Evolutionary conservation across 1,140 invertebrate species (phyloP).

Genomic region (Pseudomyrmex flavicornis): DNA sequence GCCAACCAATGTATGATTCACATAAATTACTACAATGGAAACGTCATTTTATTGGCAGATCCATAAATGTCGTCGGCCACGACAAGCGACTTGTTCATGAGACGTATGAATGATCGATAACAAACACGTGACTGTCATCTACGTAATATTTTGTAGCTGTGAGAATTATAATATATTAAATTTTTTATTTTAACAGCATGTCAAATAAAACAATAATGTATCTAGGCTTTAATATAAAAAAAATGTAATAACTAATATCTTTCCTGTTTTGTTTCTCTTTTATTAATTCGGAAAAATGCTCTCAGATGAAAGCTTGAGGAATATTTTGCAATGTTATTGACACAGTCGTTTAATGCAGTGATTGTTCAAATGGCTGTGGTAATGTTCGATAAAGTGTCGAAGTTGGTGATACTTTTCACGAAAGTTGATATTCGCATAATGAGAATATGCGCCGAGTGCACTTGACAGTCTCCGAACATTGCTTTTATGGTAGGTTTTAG

Average conservation of each 20-base stretch:
- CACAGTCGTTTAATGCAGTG: constrained; percentile 39
- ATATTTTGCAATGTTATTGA: constrained; percentile 2
- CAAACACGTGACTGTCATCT: not conserved
- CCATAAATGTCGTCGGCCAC: constrained; percentile 7
- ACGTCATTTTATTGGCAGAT: not conserved
- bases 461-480: constrained; percentile 2
- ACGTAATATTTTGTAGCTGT: not conserved
- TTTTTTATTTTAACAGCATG: not conserved
- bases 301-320: constrained; percentile 11
- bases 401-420: constrained; percentile 40
- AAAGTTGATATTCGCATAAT: constrained; percentile 44
- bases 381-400: constrained; percentile 44
- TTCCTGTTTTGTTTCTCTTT: not conserved
- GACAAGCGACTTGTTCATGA: not conserved
- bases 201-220: too few species aligned
- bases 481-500: not conserved
- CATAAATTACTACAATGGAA: constrained; percentile 8
- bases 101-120: constrained; percentile 27
- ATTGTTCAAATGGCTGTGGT: constrained; percentile 14
- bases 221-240: too few species aligned
- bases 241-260: too few species aligned
- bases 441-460: constrained; percentile 23
- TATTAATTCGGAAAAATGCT: not conserved
- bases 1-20: not conserved
- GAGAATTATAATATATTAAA: not conserved